These are phyloP conservation scores for Neomorphus geoffroyi DNA, from an alignment of 2,797 vertebrate genomes.

Conservation along the genomic window DNA sequence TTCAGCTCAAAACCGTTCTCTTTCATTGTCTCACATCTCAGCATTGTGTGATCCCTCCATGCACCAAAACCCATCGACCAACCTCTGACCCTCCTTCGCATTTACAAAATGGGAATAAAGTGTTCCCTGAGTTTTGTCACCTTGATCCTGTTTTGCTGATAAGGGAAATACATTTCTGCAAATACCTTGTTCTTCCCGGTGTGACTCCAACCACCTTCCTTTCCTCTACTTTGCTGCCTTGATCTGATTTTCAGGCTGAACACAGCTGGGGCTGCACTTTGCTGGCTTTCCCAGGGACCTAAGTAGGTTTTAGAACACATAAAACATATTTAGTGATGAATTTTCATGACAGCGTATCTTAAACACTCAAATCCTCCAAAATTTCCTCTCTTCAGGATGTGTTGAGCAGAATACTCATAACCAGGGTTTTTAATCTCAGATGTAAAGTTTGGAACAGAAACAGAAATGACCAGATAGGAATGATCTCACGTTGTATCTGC, in stretches of 20 bases:
- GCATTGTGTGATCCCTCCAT: not conserved
- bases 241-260: not conserved
- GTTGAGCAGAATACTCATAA: fast-evolving
- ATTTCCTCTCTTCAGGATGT: not conserved
- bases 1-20: too few relatives aligned
- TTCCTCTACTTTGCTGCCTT: not conserved
- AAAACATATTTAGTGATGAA: not conserved
- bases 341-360: not conserved
- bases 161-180: not conserved
- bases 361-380: not conserved
- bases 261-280: not conserved
- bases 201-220: not conserved
- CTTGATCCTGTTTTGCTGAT: not conserved
- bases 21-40: not conserved
- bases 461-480: not conserved
- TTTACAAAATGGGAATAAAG: not conserved
- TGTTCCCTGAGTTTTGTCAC: not conserved
- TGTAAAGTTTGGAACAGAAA: not conserved
- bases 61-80: not conserved
- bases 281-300: not conserved
- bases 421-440: not conserved
- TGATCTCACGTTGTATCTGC: fast-evolving
- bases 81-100: fast-evolving
- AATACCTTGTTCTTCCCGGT: not conserved
- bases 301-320: not conserved